phyloP scores from a whole-genome alignment of 2,113 vertebrate genomes.

The Pomatostomus ruficeps region DNA sequence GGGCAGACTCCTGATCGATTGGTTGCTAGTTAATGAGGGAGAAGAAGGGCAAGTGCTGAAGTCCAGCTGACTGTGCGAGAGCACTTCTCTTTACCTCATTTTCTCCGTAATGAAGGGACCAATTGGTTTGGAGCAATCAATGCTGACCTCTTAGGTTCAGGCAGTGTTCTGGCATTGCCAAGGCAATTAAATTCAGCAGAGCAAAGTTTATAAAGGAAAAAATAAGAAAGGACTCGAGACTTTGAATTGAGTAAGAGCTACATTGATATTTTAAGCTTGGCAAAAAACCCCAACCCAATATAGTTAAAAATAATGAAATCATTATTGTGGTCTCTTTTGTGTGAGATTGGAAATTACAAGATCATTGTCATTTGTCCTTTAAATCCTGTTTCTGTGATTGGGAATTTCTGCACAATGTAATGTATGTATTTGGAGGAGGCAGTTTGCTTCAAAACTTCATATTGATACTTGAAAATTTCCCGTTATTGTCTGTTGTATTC shows the following conservation, averaged over 20 bases:
- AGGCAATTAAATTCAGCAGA: conserved; percentile 71
- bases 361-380: conserved; percentile 14
- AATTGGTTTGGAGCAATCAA: conserved; percentile 73
- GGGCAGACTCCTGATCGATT: conserved; percentile 67
- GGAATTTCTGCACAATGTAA: neutral
- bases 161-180: conserved; percentile 63
- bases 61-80: conserved; percentile 55
- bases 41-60: conserved; percentile 47
- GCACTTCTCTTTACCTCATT: conserved; percentile 68
- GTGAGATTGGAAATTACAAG: neutral
- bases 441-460: neutral
- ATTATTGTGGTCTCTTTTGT: conserved; percentile 23
- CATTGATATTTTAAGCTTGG: conserved; percentile 14
- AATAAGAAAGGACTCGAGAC: neutral
- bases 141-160: conserved; percentile 72
- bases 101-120: conserved; percentile 76
- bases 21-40: conserved; percentile 64
- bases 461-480: neutral
- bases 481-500: neutral
- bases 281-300: neutral
- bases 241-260: conserved; percentile 50
- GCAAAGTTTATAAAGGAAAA: conserved; percentile 26
- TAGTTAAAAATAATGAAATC: conserved; percentile 46
- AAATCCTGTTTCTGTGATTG: neutral
- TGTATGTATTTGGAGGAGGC: neutral